Base-by-base conservation (phyloP, 2,797 vertebrate genomes). In the Dromococcyx pavoninus region DNA sequence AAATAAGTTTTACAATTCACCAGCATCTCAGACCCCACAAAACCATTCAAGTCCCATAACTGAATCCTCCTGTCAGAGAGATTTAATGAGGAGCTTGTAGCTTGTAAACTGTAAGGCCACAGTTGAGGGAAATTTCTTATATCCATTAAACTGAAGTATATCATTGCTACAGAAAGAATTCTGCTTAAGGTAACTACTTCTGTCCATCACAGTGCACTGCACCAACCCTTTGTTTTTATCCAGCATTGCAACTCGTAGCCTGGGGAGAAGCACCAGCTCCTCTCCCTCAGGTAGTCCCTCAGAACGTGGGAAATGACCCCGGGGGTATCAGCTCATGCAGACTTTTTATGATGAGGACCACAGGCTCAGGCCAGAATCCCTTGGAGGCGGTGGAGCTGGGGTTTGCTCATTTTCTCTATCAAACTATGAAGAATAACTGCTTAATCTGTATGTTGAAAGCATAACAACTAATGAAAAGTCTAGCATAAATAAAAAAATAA, bases 161-260 rank as follows among this genome's bases (percentile, higher is more conserved):
- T 48, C 27, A 23, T 30, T 27, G 14, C 4, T 30, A 25, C 13
- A 17, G 61, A 30, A 61, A 22, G 13, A 11, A 13, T 39, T 11
- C 37, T 70, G 37, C 30, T 17, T 5, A 7, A 32, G 51, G 17
- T 24, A 35, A 8, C 74, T 33, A 3, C 57, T 32, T 21, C 76
- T 43, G 19, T 4, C 41, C 41, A 0, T 24, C 57, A 0, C 1
- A 0, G 12, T 2, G 1, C 3, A 0, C 1, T 10, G 54, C 12
- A 1, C 17, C 48, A 35, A 2, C 28, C 37, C 30, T 39, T 19
- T 6, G 24, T 27, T 16, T 3, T 25, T 13, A 1, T 11, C 53
- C 67, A 17, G 71, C n/a, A 2, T 10, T 3, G 28, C 19, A 2
- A 3, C 5, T 4, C 1, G 27, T 3, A 23, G 44, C 41, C 81